Evolutionary conservation across 2,797 vertebrate species (phyloP).

Genomic region (Ciconia nigra): DNA sequence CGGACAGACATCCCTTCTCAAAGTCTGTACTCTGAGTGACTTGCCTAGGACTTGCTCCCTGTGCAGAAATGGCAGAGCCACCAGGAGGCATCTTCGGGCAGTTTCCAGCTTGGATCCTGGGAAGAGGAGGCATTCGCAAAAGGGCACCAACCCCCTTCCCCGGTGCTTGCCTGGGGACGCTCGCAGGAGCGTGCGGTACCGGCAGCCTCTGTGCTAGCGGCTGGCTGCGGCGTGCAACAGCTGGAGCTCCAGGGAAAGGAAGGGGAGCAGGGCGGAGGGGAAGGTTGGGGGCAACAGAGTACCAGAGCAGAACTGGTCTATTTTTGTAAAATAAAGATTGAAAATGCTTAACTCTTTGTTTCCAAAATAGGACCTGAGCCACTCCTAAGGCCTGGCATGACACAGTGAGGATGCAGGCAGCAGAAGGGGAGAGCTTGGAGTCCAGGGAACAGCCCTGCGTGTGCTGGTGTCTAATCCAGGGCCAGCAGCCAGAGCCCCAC

Average conservation of each 20-base stretch:
- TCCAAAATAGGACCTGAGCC: not conserved
- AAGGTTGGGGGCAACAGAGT: not conserved
- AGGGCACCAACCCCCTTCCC: not conserved
- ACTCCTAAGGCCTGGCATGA: not conserved
- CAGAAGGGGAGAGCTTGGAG: not conserved
- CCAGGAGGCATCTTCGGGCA: not conserved
- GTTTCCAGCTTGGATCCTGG: not conserved
- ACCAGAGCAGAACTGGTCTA: conserved; percentile 31
- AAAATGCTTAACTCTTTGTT: conserved; percentile 34
- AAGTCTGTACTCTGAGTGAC: conserved; percentile 1
- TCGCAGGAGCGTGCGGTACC: rapidly evolving
- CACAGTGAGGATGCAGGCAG: not conserved
- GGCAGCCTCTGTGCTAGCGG: not conserved
- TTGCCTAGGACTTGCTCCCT: not conserved
- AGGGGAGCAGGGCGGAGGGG: not conserved
- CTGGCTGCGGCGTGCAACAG: rapidly evolving
- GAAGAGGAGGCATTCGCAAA: not conserved
- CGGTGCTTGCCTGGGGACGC: not conserved
- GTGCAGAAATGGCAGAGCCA: not conserved
- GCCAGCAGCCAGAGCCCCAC: not conserved
- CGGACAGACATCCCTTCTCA: not conserved
- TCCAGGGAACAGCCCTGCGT: not conserved
- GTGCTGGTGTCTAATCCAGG: not conserved
- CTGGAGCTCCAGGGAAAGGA: not conserved
- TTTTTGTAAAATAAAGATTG: conserved; percentile 67